Conservation (phyloP, 1,140 invertebrate genomes). For the Artemia franciscana region DNA sequence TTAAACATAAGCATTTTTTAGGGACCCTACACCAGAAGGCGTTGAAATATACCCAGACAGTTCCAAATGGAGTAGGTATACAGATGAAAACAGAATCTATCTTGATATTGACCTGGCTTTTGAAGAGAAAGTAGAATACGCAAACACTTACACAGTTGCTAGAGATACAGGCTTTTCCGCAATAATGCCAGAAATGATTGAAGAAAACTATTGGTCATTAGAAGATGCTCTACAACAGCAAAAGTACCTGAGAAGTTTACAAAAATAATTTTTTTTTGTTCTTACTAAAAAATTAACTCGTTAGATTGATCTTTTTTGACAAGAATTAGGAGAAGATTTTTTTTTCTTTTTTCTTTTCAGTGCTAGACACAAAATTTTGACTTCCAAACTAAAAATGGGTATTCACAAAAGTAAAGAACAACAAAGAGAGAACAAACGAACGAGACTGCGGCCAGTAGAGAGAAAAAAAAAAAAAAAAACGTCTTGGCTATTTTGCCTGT, state of each 20-base stretch:
- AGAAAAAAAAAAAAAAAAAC: no score
- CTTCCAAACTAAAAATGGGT: no score
- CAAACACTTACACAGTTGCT: background rate
- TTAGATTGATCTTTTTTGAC: no score
- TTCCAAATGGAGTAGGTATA: conserved; percentile 6
- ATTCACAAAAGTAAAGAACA: no score
- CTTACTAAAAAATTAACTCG: no score
- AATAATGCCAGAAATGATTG: background rate
- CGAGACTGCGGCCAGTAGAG: no score
- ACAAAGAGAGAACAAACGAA: no score
- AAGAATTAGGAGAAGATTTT: no score
- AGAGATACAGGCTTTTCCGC: background rate
- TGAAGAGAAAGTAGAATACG: background rate
- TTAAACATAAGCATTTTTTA: background rate
- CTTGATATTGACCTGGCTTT: conserved; percentile 4
- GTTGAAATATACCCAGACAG: conserved; percentile 3
- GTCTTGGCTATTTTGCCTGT: no score
- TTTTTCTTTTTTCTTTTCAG: no score
- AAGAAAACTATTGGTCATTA: background rate
- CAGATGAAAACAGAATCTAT: conserved; percentile 1
- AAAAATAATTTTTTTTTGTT: background rate
- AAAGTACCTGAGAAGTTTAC: background rate
- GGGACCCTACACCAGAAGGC: conserved; percentile 8
- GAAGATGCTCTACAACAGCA: background rate
- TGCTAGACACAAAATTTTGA: no score